Base-by-base conservation (phyloP, 2,888 invertebrate species). In the Hecatera dysodea region DNA sequence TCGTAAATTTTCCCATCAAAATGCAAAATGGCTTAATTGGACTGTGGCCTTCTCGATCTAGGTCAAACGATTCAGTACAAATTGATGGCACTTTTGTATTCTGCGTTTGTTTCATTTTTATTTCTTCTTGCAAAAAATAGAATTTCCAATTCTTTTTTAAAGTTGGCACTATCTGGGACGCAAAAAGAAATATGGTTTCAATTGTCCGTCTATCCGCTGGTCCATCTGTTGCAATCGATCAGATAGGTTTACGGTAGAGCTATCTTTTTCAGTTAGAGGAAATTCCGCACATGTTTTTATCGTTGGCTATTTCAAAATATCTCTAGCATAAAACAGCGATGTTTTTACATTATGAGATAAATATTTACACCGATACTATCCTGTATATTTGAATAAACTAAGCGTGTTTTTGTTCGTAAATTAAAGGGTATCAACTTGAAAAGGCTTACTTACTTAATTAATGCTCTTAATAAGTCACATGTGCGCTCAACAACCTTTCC, bases 1-100 rank as follows among this genome's bases (percentile, higher is more conserved):
- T 93, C 94, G 93, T 95, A 94, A 95, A 95, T 95, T 95, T 93
- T 89, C 90, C 93, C 92, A 95, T 95, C 94, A 95, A 95, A 95
- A 95, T 95, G 95, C 95, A 95, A 95, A 95, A 95, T 93, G 94
- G 93, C 93, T 95, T 95, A 95, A 95, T 95, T 95, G 95, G 93
- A 93, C 93, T 93, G 93, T 94, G 92, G 94, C 94, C 94, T 94
- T 90, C 86, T 81, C 91, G 90, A 95, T 95, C 91, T 94, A 92
- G 95, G 95, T 93, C 94, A 92, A 93, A 91, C 93, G 93, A 89
- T 93, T 93, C 93, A 89, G 92, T 90, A 93, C 91, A 93, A 94
- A 94, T 94, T 95, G 93, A 93, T 92, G 92, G 92, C 90, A 91
- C 91, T 93, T 93, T 93, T 92, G 90, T 90, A 87, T 88, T 88